phyloP scores from a whole-genome alignment of 2,888 invertebrate genomes.

The Chironomus tentans region DNA sequence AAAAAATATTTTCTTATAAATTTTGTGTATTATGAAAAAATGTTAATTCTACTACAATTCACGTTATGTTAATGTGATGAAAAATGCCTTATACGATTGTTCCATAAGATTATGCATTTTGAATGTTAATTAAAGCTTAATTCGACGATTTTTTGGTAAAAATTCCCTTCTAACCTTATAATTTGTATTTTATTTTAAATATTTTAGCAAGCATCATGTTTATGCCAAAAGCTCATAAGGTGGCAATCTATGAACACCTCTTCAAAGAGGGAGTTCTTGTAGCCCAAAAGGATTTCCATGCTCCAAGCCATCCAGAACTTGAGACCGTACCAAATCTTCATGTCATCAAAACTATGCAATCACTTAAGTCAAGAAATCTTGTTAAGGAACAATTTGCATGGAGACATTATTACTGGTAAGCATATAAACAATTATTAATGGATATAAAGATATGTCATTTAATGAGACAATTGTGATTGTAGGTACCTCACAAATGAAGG shows the following conservation, averaged over 20 bases:
- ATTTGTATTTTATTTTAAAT: constrained; percentile 34
- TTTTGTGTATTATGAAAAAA: neutral
- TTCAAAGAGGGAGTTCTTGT: constrained; percentile 99
- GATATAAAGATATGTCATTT: neutral
- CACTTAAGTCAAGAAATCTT: constrained; percentile 89
- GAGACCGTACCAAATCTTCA: constrained; percentile 93
- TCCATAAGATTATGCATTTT: too few relatives aligned
- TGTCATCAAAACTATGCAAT: constrained; percentile 97
- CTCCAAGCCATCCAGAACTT: constrained; percentile 94
- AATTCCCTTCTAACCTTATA: constrained; percentile 8
- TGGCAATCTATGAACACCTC: constrained; percentile 93
- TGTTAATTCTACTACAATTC: too few relatives aligned
- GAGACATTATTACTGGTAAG: constrained; percentile 96
- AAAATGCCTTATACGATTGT: too few relatives aligned
- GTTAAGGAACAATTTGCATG: constrained; percentile 99
- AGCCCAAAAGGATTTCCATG: constrained; percentile 96
- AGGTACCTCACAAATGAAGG: constrained; percentile 96
- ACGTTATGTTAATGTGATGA: too few relatives aligned
- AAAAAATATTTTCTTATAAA: neutral
- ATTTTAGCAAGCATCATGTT: constrained; percentile 68
- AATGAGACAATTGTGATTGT: constrained; percentile 28
- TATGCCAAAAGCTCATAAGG: constrained; percentile 98
- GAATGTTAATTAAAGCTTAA: too few relatives aligned
- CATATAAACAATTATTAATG: neutral
- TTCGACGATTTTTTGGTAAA: too few relatives aligned